A percentile compares a stretch with the other conserved stretches of the same genome.
phyloP scores from a whole-genome alignment of 1,140 invertebrate genomes.

The Diplogasteroides magnus region DNA sequence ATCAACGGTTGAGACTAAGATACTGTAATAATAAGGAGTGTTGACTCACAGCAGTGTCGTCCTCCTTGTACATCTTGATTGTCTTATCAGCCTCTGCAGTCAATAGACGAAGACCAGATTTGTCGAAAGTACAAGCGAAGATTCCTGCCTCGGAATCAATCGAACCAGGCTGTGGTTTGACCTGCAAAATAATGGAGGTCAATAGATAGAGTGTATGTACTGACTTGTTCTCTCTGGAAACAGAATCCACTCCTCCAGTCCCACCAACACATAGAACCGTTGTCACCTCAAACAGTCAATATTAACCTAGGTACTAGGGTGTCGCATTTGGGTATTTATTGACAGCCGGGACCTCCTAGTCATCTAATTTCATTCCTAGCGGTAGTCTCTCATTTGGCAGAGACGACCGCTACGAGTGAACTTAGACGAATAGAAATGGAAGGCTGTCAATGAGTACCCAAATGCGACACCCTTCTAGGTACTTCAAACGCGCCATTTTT shows the following conservation, averaged over 20 bases:
- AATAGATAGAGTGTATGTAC: neutral
- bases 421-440: too few relatives aligned
- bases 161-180: constrained; percentile 85
- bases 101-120: constrained; percentile 82
- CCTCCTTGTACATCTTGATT: constrained; percentile 97
- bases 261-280: constrained; percentile 97
- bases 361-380: too few relatives aligned
- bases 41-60: constrained; percentile 74
- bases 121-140: constrained; percentile 89
- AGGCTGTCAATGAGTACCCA: too few relatives aligned
- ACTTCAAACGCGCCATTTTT: too few relatives aligned
- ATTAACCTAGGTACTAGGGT: too few relatives aligned
- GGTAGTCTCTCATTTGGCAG: too few relatives aligned
- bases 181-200: neutral
- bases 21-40: neutral
- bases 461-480: too few relatives aligned
- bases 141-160: constrained; percentile 98
- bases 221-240: constrained; percentile 75
- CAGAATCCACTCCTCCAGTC: constrained; percentile 98
- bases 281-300: constrained; percentile 69
- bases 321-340: too few relatives aligned
- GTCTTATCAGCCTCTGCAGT: constrained; percentile 98
- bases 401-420: too few relatives aligned
- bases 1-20: constrained; percentile 20
- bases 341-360: too few relatives aligned